A percentile compares a stretch with the other conserved stretches of the same genome.
phyloP scores from a whole-genome alignment of 2,113 vertebrate genomes.

The Setophaga coronata region DNA sequence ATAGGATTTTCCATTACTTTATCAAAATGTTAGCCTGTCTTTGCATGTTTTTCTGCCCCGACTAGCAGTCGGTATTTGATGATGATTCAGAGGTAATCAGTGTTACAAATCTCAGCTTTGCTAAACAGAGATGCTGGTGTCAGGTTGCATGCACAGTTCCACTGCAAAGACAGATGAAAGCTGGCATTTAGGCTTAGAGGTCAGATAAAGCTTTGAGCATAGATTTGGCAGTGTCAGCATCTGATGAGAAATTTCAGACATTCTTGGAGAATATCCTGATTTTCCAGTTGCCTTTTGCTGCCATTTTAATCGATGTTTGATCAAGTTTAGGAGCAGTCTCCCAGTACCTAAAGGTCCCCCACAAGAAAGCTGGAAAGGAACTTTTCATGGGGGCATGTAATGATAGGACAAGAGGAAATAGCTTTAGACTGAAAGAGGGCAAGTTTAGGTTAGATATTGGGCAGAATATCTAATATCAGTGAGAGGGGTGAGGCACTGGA shows the following conservation, averaged over 20 bases:
- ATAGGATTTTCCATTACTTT: background rate
- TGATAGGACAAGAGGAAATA: background rate
- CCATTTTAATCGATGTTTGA: background rate
- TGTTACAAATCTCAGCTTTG: background rate
- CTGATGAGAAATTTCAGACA: background rate
- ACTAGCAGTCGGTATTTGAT: background rate
- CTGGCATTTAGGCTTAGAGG: background rate
- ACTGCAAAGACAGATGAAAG: background rate
- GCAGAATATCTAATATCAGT: too few relatives aligned
- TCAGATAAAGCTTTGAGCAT: background rate
- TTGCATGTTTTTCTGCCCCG: background rate
- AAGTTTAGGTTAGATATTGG: background rate
- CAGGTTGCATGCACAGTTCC: background rate
- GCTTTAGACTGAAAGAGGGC: background rate
- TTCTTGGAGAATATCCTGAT: background rate
- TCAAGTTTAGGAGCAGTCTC: background rate
- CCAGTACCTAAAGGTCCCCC: background rate
- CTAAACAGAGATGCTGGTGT: background rate
- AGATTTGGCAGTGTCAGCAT: background rate
- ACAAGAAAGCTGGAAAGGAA: background rate
- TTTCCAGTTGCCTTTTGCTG: background rate
- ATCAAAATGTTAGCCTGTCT: background rate
- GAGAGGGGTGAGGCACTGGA: background rate
- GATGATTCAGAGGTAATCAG: background rate
- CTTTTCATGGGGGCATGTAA: fast-evolving